Evolutionary conservation across 1,140 invertebrate species (phyloP).

Genomic region (Atta texana): DNA sequence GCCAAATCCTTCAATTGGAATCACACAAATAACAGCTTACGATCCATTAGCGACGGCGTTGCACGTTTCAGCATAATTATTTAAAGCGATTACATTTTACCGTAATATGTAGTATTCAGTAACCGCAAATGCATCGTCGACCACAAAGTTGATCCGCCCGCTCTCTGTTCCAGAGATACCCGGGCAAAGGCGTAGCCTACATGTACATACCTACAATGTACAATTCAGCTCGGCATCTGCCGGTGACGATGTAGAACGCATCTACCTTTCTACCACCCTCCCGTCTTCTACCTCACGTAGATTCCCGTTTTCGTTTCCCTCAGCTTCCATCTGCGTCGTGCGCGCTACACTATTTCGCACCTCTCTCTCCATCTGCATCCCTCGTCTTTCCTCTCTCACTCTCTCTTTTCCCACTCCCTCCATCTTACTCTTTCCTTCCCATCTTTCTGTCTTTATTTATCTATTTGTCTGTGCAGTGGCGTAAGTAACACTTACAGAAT

Average conservation of each 20-base stretch:
- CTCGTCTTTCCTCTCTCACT: background rate
- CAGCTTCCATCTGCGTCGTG: slow-evolving; percentile 51
- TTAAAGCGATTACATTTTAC: slow-evolving; percentile 65
- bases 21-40: slow-evolving; percentile 58
- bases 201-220: slow-evolving; percentile 6
- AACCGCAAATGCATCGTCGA: slow-evolving; percentile 61
- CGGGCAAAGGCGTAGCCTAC: slow-evolving; percentile 47
- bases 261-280: slow-evolving; percentile 45
- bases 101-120: slow-evolving; percentile 59
- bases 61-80: slow-evolving; percentile 59
- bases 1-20: slow-evolving; percentile 55
- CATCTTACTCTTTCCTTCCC: background rate
- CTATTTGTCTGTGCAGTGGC: slow-evolving; percentile 45
- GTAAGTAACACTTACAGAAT: slow-evolving; percentile 29
- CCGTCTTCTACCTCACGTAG: slow-evolving; percentile 34
- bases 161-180: slow-evolving; percentile 51
- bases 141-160: slow-evolving; percentile 58
- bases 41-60: slow-evolving; percentile 56
- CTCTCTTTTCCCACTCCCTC: background rate
- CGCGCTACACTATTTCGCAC: background rate
- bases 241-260: slow-evolving; percentile 51
- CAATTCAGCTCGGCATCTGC: slow-evolving; percentile 31
- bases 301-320: slow-evolving; percentile 55
- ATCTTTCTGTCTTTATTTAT: slow-evolving; percentile 46
- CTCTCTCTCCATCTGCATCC: slow-evolving; percentile 34